Percentiles rank a stretch among this genome's conserved stretches.
phyloP scores from a whole-genome alignment of 2,797 vertebrate genomes.

The Sandelia bainsii region DNA sequence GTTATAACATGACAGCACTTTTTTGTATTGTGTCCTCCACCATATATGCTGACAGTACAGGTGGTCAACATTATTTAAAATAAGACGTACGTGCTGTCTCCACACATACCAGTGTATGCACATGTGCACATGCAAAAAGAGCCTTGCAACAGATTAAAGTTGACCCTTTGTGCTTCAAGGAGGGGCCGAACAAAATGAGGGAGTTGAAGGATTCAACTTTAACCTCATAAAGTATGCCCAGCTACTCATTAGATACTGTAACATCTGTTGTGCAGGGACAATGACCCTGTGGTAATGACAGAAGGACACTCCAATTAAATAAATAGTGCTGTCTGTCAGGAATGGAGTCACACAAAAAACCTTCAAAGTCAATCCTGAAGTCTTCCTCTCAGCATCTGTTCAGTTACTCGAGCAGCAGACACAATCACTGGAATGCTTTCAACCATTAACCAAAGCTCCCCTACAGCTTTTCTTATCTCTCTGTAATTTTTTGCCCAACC shows the following conservation, averaged over 20 bases:
- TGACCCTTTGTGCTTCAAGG: constrained; percentile 75
- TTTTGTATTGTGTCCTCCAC: constrained; percentile 5
- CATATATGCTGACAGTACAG: constrained; percentile 43
- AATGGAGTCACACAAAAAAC: constrained; percentile 53
- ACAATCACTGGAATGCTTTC: constrained; percentile 39
- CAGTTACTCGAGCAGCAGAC: constrained; percentile 31
- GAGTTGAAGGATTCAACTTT: constrained; percentile 82
- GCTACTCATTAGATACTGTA: constrained; percentile 88
- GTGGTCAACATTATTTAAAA: constrained; percentile 72
- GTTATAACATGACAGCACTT: constrained; percentile 60
- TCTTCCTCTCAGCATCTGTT: constrained; percentile 53
- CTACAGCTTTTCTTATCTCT: constrained; percentile 20
- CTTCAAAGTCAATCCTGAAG: constrained; percentile 67
- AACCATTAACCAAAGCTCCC: constrained; percentile 50
- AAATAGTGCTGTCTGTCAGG: constrained; percentile 78
- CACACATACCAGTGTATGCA: constrained; percentile 11
- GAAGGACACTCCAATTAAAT: constrained; percentile 82
- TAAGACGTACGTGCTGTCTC: constrained; percentile 17
- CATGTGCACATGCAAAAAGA: constrained; percentile 32
- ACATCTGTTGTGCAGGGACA: constrained; percentile 83
- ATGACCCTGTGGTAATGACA: constrained; percentile 84
- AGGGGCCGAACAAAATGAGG: constrained; percentile 58
- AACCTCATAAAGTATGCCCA: constrained; percentile 85
- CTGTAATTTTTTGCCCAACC: constrained; percentile 49
- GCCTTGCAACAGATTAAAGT: constrained; percentile 67